Evolutionary conservation across 2,888 invertebrate genomes (phyloP), one percentile per base, ranked within the genome.

Genomic region (Tuta absoluta): DNA sequence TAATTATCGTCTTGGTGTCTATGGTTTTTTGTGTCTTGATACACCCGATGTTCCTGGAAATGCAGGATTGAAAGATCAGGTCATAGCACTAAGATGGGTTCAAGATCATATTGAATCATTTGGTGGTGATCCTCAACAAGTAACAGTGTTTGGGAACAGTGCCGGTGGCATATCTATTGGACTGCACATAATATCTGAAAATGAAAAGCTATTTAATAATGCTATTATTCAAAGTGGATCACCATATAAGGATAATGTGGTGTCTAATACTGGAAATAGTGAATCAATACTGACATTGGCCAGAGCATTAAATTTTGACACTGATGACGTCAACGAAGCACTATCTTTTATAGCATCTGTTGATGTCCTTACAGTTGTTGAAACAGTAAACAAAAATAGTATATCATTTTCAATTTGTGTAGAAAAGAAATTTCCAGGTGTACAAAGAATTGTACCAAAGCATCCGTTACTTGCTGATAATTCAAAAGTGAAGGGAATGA

Each of bases 181-280:
- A 63, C 67, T 79, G 0, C 85, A 84, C 33, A 66, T 86, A 11
- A 62, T 73, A 14, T 82, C 77, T n/a, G 70, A 73, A 1, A 59
- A 77, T 37, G 80, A 82, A 68, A 77, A 76, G 24, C 65, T 85
- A 19, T 87, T 81, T 63, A 72, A 81, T 62, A 73, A 81, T 64
- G 77, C 75, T 0, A 85, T 87, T 23, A 63, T 80, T 63, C 82
- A 86, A 68, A 86, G 86, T 63, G 85, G 83, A 0, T 70, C 71
- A 14, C 63, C 76, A 3, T 41, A 77, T 38, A 33, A 76, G 79
- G 4, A 10, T 1, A 12, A 2, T 0, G 63, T 65, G 33, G 63
- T 58, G 17, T 60, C 51, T 62, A 58, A 17, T 58, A 66, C 69
- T 8, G 63, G 69, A 1, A 70, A 73, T 41, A 59, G 58, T 2